Percentiles rank a stretch among this genome's conserved stretches.
Conservation (phyloP, 1,140 invertebrate genomes). For the Venturia canescens region DNA sequence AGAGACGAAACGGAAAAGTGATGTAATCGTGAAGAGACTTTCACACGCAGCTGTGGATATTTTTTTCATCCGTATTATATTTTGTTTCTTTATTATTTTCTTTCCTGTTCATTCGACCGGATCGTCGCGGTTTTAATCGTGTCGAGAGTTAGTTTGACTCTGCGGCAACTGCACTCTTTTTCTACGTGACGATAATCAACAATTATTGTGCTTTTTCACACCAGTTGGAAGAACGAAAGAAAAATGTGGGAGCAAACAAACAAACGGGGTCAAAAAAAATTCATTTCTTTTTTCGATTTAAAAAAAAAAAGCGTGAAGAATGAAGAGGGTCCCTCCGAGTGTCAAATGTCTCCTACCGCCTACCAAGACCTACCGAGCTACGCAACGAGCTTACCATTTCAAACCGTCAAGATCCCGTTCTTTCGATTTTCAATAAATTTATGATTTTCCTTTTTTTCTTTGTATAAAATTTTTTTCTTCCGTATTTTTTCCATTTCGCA, state of each 20-base stretch:
- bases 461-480: conserved; percentile 20
- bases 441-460: conserved; percentile 35
- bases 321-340: conserved; percentile 66
- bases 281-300: conserved; percentile 20
- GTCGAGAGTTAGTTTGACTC: neutral
- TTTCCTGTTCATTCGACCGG: neutral
- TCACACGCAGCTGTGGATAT: too few species aligned
- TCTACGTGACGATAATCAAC: neutral
- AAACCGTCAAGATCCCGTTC: conserved; percentile 71
- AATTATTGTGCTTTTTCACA: neutral
- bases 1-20: too few species aligned
- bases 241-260: neutral
- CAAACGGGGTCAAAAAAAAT: neutral
- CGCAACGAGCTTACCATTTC: conserved; percentile 77
- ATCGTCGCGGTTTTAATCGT: neutral
- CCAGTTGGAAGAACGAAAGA: neutral
- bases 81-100: neutral
- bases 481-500: neutral
- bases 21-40: too few species aligned
- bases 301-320: neutral
- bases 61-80: neutral
- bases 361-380: conserved; percentile 76
- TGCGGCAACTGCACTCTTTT: conserved; percentile 34
- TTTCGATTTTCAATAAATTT: conserved; percentile 17
- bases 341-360: conserved; percentile 76